Evolutionary conservation across 2,113 vertebrate genomes (phyloP), one percentile per base, ranked within the genome.

Genomic region (Notothenia coriiceps): DNA sequence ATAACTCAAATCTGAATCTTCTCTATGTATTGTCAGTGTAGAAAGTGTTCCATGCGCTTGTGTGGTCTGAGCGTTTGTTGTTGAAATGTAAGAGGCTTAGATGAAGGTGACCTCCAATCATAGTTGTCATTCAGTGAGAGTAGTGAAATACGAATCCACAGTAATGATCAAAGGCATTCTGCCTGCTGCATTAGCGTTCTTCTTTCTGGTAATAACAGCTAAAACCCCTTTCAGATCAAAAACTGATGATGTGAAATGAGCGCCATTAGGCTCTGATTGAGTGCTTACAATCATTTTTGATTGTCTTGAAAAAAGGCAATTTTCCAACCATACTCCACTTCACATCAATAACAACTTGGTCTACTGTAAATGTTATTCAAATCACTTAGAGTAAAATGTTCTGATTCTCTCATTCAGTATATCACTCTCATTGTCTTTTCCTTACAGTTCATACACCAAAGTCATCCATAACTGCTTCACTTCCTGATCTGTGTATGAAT

Each of bases 101-200:
- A 64, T 18, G 52, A 83, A 88, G 74, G 77, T 86, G 74, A 85
- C 76, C 79, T 83, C 18, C 13, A 29, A 25, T 51, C 77, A 47
- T 50, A 56, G 54, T 56, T 7, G 0, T 65, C 35, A 13, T 18
- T 74, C 40, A 69, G 29, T 46, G 20, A 35, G 61, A 67, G 43
- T 9, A 73, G 74, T n/a, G 10, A 44, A 49, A 73, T 63, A 22
- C 82, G 78, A 75, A 73, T 66, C 67, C 22, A 60, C 72, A 20
- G 25, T 44, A 67, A 77, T 62, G 66, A 68, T 20, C 81, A 35
- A 29, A 64, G 22, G 5, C 54, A 54, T 14, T 40, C 65, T 15
- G 18, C 4, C 64, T 29, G 40, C 55, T 67, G n/a, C 18, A 43
- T 65, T 11, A 55, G 46, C 33, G 43, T n/a, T 17, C 49, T 15